phyloP scores from a whole-genome alignment of 2,888 invertebrate species.

The Acrobasis suavella region DNA sequence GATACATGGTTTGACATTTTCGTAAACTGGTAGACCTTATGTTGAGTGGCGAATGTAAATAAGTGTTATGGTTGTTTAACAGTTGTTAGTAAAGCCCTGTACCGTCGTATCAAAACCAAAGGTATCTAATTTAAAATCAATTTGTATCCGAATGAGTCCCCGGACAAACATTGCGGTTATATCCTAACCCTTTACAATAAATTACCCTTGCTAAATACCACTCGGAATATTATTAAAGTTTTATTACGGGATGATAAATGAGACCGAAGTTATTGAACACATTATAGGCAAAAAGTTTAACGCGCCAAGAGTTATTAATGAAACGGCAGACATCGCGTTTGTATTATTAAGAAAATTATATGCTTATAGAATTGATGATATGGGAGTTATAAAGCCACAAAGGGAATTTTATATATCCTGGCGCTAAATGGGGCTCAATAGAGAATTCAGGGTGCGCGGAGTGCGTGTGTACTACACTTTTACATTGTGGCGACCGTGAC shows the following conservation, averaged over 20 bases:
- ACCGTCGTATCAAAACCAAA: not conserved
- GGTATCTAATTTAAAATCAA: slow-evolving; percentile 1
- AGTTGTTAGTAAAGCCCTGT: not conserved
- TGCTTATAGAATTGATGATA: no score
- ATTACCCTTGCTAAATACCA: slow-evolving; percentile 20
- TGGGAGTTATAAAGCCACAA: no score
- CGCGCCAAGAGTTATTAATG: not conserved
- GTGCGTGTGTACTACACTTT: no score
- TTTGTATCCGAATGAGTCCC: not conserved
- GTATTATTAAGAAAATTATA: not conserved
- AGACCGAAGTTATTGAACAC: slow-evolving; percentile 20
- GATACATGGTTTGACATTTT: no score
- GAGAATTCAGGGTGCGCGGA: no score
- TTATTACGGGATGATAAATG: slow-evolving; percentile 22
- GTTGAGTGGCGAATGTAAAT: no score
- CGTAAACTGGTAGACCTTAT: no score
- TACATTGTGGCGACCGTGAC: no score
- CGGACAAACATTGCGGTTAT: slow-evolving; percentile 1
- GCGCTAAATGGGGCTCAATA: no score
- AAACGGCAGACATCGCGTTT: not conserved
- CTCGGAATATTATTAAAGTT: slow-evolving; percentile 16
- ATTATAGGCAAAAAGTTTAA: slow-evolving; percentile 17
- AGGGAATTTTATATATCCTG: no score
- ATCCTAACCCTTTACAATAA: slow-evolving; percentile 17
- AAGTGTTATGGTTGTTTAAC: no score